Evolutionary conservation across 1,140 invertebrate genomes (phyloP).

Genomic region (Macrocentrus cingulum): DNA sequence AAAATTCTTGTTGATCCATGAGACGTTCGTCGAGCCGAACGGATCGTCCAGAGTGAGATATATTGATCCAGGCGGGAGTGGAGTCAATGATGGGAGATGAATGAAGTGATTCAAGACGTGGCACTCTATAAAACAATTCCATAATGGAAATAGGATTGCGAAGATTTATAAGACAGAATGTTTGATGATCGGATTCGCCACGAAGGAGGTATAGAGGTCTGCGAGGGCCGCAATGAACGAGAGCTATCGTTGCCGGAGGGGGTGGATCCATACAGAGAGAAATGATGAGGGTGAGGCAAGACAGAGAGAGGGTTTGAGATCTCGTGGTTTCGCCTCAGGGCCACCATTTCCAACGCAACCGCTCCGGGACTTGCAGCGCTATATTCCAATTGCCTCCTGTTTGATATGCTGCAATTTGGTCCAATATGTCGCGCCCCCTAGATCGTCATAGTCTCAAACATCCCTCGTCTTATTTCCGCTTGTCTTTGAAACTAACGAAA

Average conservation of each 20-base stretch:
- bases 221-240: too few species aligned
- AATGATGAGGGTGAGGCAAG: slow-evolving; percentile 18
- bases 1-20: too few species aligned
- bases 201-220: not conserved
- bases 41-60: too few species aligned
- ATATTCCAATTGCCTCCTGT: slow-evolving; percentile 48
- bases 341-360: slow-evolving; percentile 31
- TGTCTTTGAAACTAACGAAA: too few species aligned
- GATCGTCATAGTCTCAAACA: slow-evolving; percentile 27
- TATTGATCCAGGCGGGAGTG: too few species aligned
- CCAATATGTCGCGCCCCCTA: slow-evolving; percentile 47
- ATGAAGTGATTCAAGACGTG: too few species aligned
- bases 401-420: slow-evolving; percentile 50
- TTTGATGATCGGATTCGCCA: not conserved
- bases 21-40: too few species aligned
- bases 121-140: not conserved
- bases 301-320: slow-evolving; percentile 19
- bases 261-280: not conserved
- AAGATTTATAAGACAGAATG: not conserved
- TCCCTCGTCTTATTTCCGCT: not conserved
- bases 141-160: too few species aligned
- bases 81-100: too few species aligned
- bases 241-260: not conserved
- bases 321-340: slow-evolving; percentile 20
- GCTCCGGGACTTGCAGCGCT: slow-evolving; percentile 30